These are phyloP conservation scores for Hemichromis elongatus DNA, from an alignment of 2,113 vertebrate species.

Conservation along the genomic window DNA sequence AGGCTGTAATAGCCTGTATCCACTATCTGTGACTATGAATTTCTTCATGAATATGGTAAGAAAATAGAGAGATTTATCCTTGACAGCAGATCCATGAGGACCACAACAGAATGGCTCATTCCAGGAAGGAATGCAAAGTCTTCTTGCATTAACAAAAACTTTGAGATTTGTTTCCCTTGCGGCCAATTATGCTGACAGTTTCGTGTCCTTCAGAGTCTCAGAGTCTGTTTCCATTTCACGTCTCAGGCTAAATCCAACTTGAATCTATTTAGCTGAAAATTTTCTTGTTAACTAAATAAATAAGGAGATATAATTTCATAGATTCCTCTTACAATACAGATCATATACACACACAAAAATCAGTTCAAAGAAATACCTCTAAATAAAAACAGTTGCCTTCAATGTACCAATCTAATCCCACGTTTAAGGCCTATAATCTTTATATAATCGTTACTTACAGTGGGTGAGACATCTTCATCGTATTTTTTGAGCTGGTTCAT, in stretches of 20 bases:
- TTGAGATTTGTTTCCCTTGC: background rate
- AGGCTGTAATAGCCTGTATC: background rate
- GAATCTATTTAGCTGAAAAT: background rate
- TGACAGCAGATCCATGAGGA: slow-evolving; percentile 2
- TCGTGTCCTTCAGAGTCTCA: background rate
- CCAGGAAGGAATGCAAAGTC: background rate
- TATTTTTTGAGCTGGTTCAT: slow-evolving; percentile 98
- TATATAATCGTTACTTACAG: slow-evolving; percentile 45
- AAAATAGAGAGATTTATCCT: background rate
- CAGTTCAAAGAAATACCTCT: background rate
- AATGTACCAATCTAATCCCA: background rate
- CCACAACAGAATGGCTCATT: background rate
- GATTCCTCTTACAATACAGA: background rate
- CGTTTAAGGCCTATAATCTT: background rate
- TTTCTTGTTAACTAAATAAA: background rate
- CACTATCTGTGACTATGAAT: background rate
- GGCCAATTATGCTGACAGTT: background rate
- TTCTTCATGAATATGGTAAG: slow-evolving; percentile 3
- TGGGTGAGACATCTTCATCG: slow-evolving; percentile 86
- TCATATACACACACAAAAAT: background rate
- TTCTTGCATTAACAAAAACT: background rate
- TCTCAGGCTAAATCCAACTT: background rate
- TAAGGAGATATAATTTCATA: background rate
- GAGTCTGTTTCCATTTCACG: background rate
- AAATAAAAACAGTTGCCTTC: background rate